Evolutionary conservation across 2,797 vertebrate species (phyloP).

Genomic region (Trematomus bernacchii): DNA sequence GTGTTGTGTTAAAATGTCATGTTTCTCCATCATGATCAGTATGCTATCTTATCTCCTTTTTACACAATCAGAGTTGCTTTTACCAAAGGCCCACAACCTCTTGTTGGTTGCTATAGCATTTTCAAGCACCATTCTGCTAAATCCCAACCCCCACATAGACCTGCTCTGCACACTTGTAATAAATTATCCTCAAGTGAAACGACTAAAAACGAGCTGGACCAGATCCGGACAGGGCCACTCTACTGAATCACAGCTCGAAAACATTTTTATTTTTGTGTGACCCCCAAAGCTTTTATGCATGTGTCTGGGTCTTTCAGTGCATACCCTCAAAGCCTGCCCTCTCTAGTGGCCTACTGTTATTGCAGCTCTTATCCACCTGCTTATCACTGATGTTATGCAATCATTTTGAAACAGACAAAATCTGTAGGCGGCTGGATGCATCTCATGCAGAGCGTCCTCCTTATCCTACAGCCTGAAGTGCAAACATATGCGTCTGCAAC

Average conservation of each 20-base stretch:
- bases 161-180: conserved; percentile 97
- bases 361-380: conserved; percentile 61
- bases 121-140: conserved; percentile 92
- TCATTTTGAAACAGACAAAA: conserved; percentile 92
- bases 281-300: conserved; percentile 62
- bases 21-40: conserved; percentile 58
- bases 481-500: conserved; percentile 93
- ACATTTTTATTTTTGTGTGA: conserved; percentile 71
- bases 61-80: conserved; percentile 77
- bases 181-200: conserved; percentile 99
- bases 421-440: conserved; percentile 86
- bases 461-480: conserved; percentile 93
- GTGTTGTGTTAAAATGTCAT: conserved; percentile 65
- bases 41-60: conserved; percentile 68
- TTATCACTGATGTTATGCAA: conserved; percentile 90
- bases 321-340: conserved; percentile 49
- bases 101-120: conserved; percentile 98
- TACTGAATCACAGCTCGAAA: conserved; percentile 89
- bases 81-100: conserved; percentile 82
- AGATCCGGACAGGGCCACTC: conserved; percentile 87
- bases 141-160: conserved; percentile 83
- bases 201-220: conserved; percentile 91
- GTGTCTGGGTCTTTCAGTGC: conserved; percentile 58
- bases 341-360: conserved; percentile 50
- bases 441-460: conserved; percentile 86